Base-by-base conservation (phyloP, 2,888 invertebrate genomes). In the Sesia bembeciformis region DNA sequence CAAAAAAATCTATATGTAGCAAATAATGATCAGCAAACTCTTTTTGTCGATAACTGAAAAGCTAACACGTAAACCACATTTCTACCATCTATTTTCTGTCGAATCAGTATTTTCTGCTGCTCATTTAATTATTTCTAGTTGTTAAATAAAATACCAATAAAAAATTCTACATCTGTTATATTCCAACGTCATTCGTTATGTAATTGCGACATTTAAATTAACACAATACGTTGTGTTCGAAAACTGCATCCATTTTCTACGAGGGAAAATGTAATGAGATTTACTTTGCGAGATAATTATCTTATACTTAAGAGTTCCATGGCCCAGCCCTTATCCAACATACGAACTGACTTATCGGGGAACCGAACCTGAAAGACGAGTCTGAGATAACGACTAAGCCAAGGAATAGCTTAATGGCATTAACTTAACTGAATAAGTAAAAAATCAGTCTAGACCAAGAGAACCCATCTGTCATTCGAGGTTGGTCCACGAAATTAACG, bases 91-190 rank as follows among this genome's bases (percentile, higher is more conserved):
- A 23, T 23, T 23, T 23, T 23, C 2, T 23, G 2, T 2, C 23
- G 1, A 23, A 23, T 23, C 23, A 23, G 23, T 23, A 23, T 23
- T 23, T 23, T 23, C 2, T 23, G 23, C 23, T 23, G 2, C 23
- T 23, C 23, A 23, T 23, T 23, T 23, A 23, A 23, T 23, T 23
- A 23, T 23, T 23, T 23, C 23, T 23, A 23, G 23, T 23, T 23
- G 23, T 23, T 46, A 75, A 84, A 84, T 80, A 70, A 85, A 84
- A 87, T 62, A 67, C 68, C 62, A 72, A 63, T 66, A 52, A 71
- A 76, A 74, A 82, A 84, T 83, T 86, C 88, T 88, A 88, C 87
- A 81, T 87, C 85, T 86, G 84, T 83, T 88, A 88, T 87, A 88
- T 85, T 87, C 86, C 75, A 84, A 80, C 72, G 76, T 80, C 84